A percentile compares a stretch with the other conserved stretches of the same genome.
These are phyloP conservation scores for Selene dorsalis DNA, from an alignment of 2,797 vertebrate genomes.

Conservation along the genomic window DNA sequence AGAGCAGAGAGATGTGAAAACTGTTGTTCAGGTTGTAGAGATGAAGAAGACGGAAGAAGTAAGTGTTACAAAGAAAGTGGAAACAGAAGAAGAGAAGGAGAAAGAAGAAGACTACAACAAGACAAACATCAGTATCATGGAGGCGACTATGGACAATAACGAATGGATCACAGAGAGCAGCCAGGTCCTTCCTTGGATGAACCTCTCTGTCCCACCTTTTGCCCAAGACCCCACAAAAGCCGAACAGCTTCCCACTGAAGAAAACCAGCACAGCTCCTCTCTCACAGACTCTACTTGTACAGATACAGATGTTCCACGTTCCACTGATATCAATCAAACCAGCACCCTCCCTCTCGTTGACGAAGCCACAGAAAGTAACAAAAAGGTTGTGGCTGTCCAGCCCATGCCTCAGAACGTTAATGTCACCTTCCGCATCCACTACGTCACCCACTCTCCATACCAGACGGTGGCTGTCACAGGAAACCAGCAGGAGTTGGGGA, in stretches of 20 bases:
- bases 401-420: slow-evolving; percentile 85
- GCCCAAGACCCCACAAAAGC: slow-evolving; percentile 27
- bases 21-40: slow-evolving; percentile 8
- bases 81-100: slow-evolving; percentile 26
- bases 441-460: slow-evolving; percentile 80
- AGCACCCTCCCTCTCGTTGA: slow-evolving; percentile 20
- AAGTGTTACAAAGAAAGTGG: slow-evolving; percentile 20
- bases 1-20: not conserved
- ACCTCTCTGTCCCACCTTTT: slow-evolving; percentile 19
- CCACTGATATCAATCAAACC: slow-evolving; percentile 21
- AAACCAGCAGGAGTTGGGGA: slow-evolving; percentile 89
- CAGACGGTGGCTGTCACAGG: slow-evolving; percentile 90
- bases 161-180: slow-evolving; percentile 81
- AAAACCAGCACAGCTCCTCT: not conserved
- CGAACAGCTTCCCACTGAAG: slow-evolving; percentile 14
- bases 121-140: slow-evolving; percentile 86
- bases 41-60: slow-evolving; percentile 16
- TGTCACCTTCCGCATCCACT: slow-evolving; percentile 91
- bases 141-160: slow-evolving; percentile 86
- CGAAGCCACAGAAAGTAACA: slow-evolving; percentile 66
- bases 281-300: not conserved
- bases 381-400: slow-evolving; percentile 79
- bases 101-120: slow-evolving; percentile 62
- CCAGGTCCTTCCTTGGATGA: slow-evolving; percentile 73
- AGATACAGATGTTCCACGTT: not conserved